phyloP scores from a whole-genome alignment of 1,140 invertebrate genomes.

The Piezodorus guildinii region DNA sequence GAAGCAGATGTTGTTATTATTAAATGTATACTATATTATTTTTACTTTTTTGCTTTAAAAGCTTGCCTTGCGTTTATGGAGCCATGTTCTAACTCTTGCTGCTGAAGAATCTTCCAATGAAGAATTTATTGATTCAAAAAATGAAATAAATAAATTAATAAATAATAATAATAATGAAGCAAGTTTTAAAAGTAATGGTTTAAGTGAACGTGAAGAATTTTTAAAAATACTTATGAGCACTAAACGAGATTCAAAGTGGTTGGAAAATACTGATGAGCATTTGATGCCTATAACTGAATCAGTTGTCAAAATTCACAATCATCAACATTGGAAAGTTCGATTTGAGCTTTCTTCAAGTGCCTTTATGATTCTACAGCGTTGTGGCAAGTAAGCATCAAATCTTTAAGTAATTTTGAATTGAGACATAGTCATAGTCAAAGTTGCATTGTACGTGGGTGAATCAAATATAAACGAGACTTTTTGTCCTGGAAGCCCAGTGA shows the following conservation, averaged over 20 bases:
- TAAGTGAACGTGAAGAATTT: background rate
- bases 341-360: constrained; percentile 40
- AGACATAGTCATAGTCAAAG: too few species aligned
- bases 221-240: background rate
- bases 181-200: background rate
- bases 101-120: too few species aligned
- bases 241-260: constrained; percentile 38
- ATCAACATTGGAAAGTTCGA: constrained; percentile 44
- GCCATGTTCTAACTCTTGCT: too few species aligned
- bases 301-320: constrained; percentile 37
- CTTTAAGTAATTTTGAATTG: too few species aligned
- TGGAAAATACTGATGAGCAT: constrained; percentile 41
- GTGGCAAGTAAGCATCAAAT: constrained; percentile 26
- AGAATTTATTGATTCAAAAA: too few species aligned
- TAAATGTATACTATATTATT: too few species aligned
- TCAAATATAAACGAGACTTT: too few species aligned
- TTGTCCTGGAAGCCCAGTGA: too few species aligned
- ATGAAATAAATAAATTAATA: too few species aligned
- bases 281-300: constrained; percentile 39
- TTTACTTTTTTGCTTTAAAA: too few species aligned
- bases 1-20: too few species aligned
- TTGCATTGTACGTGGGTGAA: too few species aligned
- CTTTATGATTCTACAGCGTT: constrained; percentile 40
- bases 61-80: background rate
- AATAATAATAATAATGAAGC: background rate